Evolutionary conservation across 2,113 vertebrate genomes (phyloP).

Genomic region (Anseranas semipalmata): DNA sequence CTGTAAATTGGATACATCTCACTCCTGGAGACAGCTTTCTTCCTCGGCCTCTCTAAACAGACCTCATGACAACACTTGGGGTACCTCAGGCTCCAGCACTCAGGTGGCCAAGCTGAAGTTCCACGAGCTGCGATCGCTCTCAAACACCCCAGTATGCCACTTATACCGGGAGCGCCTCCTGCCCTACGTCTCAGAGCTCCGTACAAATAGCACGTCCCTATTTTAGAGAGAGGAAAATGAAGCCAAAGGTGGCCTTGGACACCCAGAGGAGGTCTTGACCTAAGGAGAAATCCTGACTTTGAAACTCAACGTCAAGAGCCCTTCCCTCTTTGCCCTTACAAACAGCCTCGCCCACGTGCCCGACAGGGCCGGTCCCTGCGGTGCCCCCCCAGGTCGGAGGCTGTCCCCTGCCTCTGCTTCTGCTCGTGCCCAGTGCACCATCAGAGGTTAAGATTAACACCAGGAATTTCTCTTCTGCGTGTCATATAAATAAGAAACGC

Average conservation of each 20-base stretch:
- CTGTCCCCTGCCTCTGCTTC: background rate
- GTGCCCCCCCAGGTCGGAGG: background rate
- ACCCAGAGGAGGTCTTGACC: fast-evolving
- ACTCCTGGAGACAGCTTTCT: background rate
- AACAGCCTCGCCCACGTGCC: fast-evolving
- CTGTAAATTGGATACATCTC: background rate
- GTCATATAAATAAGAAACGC: background rate
- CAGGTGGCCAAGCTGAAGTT: background rate
- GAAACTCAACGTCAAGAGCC: background rate
- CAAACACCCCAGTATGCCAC: too few species aligned
- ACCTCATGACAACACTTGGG: background rate
- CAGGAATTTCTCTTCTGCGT: background rate
- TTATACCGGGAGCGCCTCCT: fast-evolving
- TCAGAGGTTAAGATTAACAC: fast-evolving
- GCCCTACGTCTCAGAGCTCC: background rate
- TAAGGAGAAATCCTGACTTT: background rate
- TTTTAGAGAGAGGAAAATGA: background rate
- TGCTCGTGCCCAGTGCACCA: background rate
- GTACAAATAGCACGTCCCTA: background rate
- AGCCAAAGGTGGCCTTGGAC: background rate
- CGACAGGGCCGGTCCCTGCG: background rate
- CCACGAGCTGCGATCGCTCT: background rate
- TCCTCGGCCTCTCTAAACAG: background rate
- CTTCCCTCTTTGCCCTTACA: background rate
- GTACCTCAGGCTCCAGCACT: background rate